Base-by-base conservation (phyloP, 2,113 vertebrate genomes). In the Zapornia atra region DNA sequence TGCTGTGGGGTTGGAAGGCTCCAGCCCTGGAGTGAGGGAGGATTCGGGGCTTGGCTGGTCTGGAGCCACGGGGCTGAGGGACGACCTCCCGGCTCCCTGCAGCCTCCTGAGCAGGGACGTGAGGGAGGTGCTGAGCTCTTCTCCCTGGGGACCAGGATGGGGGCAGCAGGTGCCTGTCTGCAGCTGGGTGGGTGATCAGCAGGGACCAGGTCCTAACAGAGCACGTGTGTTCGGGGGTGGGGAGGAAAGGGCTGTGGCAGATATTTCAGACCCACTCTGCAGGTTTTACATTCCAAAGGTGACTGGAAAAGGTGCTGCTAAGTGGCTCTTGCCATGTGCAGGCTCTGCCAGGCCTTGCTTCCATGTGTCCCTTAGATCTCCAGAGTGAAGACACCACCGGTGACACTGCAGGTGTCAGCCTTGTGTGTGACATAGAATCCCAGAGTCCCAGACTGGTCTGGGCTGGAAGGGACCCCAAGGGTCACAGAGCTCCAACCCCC, bases 291-390 rank as follows among this genome's bases (percentile, higher is more conserved):
- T 46, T 70, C 15, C 29, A 21, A 34, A 40, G 36, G 19, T 13
- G 36, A 5, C 38, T 29, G 1, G 0, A 17, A 8, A 59, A n/a
- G 65, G 14, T 4, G 70, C 25, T 4, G 22, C 0, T 2, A 34
- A 64, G 56, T 1, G 46, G 36, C 21, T 8, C 34, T 33, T 34
- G 21, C 50, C 10, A 1, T 2, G 22, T 4, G 17, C 4, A 10
- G 15, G 15, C 38, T 21, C 28, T 6, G 1, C 18, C 0, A 26
- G 33, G 69, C 59, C 40, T 26, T 9, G 12, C 24, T 40, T n/a
- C 53, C 7, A 7, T 18, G 10, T 38, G 34, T 53, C 56, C 66
- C 15, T 38, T 13, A 18, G 31, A 18, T 34, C 26, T 44, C n/a
- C 44, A 3, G 9, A 18, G 46, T 2, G 25, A 51, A 75, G 69